A percentile compares a stretch with the other conserved stretches of the same genome.
These are phyloP conservation scores for Drosophila tropicalis DNA, from an alignment of 1,140 invertebrate species.

Conservation along the genomic window DNA sequence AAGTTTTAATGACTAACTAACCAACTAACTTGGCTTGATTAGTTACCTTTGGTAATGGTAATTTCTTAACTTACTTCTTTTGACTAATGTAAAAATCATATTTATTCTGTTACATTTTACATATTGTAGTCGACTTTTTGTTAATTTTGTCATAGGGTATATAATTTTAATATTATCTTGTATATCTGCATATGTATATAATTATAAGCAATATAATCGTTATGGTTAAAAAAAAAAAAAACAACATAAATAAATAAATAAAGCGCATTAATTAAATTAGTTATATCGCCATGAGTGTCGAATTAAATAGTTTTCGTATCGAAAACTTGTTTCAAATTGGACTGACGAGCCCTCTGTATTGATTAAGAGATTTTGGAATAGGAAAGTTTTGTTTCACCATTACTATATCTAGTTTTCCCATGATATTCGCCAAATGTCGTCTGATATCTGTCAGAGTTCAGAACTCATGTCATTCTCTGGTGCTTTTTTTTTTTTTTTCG, in stretches of 20 bases:
- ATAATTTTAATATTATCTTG: background rate
- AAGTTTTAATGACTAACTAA: too few relatives aligned
- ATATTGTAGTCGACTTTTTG: too few relatives aligned
- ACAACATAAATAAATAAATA: conserved; percentile 37
- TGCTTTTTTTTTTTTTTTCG: conserved; percentile 23
- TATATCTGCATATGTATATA: conserved; percentile 24
- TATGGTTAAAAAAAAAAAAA: conserved; percentile 50
- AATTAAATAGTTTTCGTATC: conserved; percentile 44
- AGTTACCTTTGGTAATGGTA: too few relatives aligned
- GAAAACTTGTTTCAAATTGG: conserved; percentile 36
- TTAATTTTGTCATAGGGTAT: background rate
- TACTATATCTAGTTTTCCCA: background rate
- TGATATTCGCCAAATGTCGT: conserved; percentile 40
- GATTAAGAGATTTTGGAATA: conserved; percentile 27
- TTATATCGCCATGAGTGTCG: conserved; percentile 74
- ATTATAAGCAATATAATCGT: conserved; percentile 67
- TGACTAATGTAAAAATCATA: too few relatives aligned
- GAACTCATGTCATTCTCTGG: conserved; percentile 30
- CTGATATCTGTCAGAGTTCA: conserved; percentile 4
- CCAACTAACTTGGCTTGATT: too few relatives aligned
- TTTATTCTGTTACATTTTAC: too few relatives aligned
- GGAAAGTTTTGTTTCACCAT: conserved; percentile 9
- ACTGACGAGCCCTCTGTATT: conserved; percentile 38
- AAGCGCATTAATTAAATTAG: conserved; percentile 75
- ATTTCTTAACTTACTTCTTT: too few relatives aligned